Conservation (phyloP, 2,113 vertebrate species). For the Syrrhaptes paradoxus region DNA sequence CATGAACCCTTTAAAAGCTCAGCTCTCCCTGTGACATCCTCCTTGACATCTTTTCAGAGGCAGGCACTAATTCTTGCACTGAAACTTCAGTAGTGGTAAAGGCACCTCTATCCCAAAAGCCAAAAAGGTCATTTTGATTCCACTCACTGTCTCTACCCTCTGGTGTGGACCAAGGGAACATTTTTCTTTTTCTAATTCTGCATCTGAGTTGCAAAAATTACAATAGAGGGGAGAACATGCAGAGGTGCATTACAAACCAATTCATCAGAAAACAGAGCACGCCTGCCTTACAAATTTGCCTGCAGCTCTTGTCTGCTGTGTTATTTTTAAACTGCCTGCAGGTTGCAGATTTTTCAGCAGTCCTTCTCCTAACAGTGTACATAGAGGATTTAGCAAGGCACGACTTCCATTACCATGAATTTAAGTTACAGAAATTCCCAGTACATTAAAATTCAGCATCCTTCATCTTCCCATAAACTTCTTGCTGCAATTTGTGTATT, state of each 20-base stretch:
- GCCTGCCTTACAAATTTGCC: constrained; percentile 44
- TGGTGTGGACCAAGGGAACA: background rate
- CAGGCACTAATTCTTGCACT: background rate
- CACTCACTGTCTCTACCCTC: background rate
- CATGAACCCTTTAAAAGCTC: background rate
- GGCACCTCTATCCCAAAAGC: background rate
- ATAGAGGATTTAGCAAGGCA: background rate
- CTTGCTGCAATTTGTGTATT: background rate
- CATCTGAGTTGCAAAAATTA: constrained; percentile 4
- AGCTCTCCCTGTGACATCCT: background rate
- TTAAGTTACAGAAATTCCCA: background rate
- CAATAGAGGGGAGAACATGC: constrained; percentile 1
- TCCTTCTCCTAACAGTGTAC: background rate
- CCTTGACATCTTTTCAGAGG: background rate
- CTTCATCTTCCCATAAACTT: background rate
- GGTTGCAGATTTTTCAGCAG: constrained; percentile 56
- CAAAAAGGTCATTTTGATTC: background rate
- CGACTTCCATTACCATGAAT: background rate
- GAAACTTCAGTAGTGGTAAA: background rate
- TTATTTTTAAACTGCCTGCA: constrained; percentile 70
- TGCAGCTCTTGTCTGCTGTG: constrained; percentile 58
- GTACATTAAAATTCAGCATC: background rate
- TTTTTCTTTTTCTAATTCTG: background rate
- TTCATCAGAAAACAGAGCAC: constrained; percentile 62
- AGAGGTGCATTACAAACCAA: constrained; percentile 49